phyloP scores from a whole-genome alignment of 2,888 invertebrate genomes.

The Stramonita haemastoma region DNA sequence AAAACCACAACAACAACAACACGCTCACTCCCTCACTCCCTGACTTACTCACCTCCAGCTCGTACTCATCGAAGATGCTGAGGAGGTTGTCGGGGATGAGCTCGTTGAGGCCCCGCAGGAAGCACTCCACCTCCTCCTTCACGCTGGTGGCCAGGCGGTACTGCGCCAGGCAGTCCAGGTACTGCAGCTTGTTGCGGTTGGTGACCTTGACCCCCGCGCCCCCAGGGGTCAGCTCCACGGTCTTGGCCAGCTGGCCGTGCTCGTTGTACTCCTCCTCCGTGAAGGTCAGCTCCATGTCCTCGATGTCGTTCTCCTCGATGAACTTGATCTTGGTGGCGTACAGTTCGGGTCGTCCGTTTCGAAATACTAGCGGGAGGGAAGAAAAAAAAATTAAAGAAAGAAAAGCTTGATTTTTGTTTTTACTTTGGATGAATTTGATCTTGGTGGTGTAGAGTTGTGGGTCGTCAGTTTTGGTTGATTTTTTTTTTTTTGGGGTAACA shows the following conservation, averaged over 20 bases:
- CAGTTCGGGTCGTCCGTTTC: constrained; percentile 95
- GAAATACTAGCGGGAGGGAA: constrained; percentile 84
- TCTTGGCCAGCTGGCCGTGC: constrained; percentile 83
- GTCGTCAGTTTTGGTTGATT: too few species aligned
- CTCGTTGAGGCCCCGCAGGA: constrained; percentile 92
- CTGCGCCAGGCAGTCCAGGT: constrained; percentile 90
- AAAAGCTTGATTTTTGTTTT: too few species aligned
- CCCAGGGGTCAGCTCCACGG: constrained; percentile 89
- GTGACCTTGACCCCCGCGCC: constrained; percentile 87
- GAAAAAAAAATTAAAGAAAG: too few species aligned
- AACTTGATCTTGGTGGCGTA: constrained; percentile 95
- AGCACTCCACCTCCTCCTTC: constrained; percentile 90
- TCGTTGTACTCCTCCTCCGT: constrained; percentile 92
- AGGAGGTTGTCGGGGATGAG: constrained; percentile 94
- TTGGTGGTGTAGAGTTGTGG: too few species aligned
- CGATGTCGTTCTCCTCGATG: constrained; percentile 92
- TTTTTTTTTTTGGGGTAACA: too few species aligned
- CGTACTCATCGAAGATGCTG: constrained; percentile 96
- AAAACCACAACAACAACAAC: too few species aligned
- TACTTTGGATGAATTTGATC: too few species aligned
- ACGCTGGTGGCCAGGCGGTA: constrained; percentile 90
- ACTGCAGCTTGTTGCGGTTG: constrained; percentile 87
- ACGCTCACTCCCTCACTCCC: too few species aligned
- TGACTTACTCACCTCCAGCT: constrained; percentile 87
- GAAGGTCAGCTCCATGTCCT: constrained; percentile 91